Conservation (phyloP, 2,113 vertebrate genomes). For the Petromus typicus region DNA sequence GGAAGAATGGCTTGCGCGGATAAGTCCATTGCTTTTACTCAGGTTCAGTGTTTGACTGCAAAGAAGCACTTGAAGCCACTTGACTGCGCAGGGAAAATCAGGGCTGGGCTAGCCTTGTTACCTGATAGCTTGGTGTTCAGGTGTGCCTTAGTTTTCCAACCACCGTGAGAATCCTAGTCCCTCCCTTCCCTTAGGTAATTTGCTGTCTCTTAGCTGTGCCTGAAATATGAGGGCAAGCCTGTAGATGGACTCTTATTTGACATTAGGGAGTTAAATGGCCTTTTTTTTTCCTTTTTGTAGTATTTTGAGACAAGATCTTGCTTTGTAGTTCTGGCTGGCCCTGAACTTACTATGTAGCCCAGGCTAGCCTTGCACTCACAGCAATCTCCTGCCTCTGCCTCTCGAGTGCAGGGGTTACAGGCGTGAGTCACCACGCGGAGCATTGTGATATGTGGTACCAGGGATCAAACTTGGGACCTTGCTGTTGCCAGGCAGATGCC, state of each 20-base stretch:
- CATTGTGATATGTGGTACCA: no score
- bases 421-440: no score
- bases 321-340: no score
- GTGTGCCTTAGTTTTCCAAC: conserved; percentile 56
- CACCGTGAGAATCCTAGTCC: conserved; percentile 25
- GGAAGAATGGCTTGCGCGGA: conserved; percentile 2
- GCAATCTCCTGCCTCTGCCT: no score
- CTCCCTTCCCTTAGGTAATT: conserved; percentile 56
- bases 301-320: no score
- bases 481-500: no score
- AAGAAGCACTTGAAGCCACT: neutral
- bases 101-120: conserved; percentile 26
- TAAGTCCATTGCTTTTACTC: neutral
- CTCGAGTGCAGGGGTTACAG: no score
- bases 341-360: no score
- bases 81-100: conserved; percentile 37
- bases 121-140: conserved; percentile 53
- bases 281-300: neutral
- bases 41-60: conserved; percentile 47
- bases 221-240: conserved; percentile 51
- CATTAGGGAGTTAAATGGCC: conserved; percentile 33
- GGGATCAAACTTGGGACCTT: no score
- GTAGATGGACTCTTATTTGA: conserved; percentile 57
- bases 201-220: conserved; percentile 48
- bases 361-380: no score